These are phyloP conservation scores for Ciona savignyi DNA, from an alignment of 23 tunicate genomes.

Conservation along the genomic window DNA sequence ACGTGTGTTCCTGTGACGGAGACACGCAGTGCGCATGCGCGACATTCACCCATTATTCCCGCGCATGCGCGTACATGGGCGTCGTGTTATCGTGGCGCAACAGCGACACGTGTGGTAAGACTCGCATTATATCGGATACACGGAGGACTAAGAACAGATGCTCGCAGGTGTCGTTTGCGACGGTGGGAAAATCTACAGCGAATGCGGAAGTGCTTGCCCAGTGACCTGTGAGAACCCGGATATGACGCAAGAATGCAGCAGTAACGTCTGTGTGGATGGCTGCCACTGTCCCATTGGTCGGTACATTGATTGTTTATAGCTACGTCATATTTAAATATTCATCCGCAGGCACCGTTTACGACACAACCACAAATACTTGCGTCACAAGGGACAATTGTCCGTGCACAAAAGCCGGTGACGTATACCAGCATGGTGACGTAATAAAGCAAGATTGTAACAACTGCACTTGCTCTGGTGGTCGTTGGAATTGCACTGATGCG, in stretches of 20 bases:
- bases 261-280: constrained; percentile 72
- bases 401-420: constrained; percentile 48
- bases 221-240: constrained; percentile 54
- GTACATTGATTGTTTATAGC: not conserved
- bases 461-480: constrained; percentile 76
- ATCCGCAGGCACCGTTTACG: constrained; percentile 66
- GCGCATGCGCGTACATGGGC: constrained; percentile 45
- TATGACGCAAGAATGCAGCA: constrained; percentile 31
- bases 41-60: constrained; percentile 76
- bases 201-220: constrained; percentile 72
- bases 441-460: constrained; percentile 80
- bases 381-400: constrained; percentile 44
- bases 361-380: constrained; percentile 46
- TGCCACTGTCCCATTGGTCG: constrained; percentile 87
- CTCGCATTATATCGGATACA: too few species aligned
- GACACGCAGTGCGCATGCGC: constrained; percentile 52
- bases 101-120: constrained; percentile 53
- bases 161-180: constrained; percentile 16
- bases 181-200: constrained; percentile 73
- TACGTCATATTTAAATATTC: not conserved
- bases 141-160: not conserved
- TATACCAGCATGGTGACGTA: constrained; percentile 39
- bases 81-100: constrained; percentile 64
- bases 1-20: constrained; percentile 55
- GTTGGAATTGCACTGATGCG: constrained; percentile 73